phyloP scores from a whole-genome alignment of 2,888 invertebrate genomes.

The Acanthosepion esculentum region DNA sequence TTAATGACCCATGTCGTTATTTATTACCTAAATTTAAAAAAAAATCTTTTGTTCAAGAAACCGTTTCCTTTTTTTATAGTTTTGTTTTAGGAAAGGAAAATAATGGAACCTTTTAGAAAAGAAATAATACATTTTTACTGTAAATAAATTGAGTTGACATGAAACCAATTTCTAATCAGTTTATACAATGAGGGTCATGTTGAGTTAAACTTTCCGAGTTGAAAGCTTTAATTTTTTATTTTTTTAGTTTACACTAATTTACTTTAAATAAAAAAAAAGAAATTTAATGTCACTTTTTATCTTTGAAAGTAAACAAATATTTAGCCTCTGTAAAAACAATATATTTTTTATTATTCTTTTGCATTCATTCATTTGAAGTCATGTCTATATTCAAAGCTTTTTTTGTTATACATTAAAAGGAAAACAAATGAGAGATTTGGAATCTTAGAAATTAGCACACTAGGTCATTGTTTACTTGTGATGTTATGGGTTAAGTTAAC shows the following conservation, averaged over 20 bases:
- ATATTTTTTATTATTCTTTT: neutral
- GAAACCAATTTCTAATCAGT: too few species aligned
- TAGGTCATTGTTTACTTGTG: neutral
- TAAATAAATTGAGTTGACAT: too few species aligned
- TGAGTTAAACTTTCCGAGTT: too few species aligned
- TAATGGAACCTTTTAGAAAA: too few species aligned
- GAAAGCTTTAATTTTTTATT: too few species aligned
- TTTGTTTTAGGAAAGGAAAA: too few species aligned
- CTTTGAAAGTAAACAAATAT: neutral
- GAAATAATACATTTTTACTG: too few species aligned
- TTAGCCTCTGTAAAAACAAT: neutral
- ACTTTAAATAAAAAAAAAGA: neutral
- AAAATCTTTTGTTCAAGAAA: too few species aligned
- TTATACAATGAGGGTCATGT: too few species aligned
- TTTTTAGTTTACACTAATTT: neutral
- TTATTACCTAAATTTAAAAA: too few species aligned
- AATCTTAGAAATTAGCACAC: neutral
- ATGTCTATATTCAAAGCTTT: neutral
- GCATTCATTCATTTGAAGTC: neutral
- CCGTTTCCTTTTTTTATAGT: too few species aligned
- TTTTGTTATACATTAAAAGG: neutral
- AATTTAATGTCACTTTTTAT: neutral
- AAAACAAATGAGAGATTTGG: neutral
- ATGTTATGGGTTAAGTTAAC: neutral
- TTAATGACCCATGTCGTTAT: too few species aligned